Evolutionary conservation across 2,888 invertebrate genomes (phyloP).

Genomic region (Lasioglossum marginatum): DNA sequence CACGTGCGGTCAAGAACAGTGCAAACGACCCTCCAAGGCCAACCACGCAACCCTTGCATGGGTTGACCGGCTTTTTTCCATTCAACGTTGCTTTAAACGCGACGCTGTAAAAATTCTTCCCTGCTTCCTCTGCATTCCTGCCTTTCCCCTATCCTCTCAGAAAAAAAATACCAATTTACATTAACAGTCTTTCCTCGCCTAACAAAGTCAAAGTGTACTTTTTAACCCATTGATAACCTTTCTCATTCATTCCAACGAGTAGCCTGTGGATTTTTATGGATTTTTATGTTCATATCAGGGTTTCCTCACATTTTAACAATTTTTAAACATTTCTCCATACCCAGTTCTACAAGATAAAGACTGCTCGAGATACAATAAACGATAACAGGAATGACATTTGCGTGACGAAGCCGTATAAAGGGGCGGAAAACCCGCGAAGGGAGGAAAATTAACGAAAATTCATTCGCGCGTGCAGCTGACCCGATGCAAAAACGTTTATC

Average conservation of each 20-base stretch:
- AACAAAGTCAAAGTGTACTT: background rate
- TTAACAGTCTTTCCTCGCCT: background rate
- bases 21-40: slow-evolving; percentile 78
- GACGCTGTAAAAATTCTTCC: slow-evolving; percentile 6
- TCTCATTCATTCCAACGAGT: background rate
- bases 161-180: background rate
- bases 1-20: slow-evolving; percentile 70
- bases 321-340: background rate
- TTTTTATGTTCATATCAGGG: too few relatives aligned
- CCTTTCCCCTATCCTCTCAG: background rate
- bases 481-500: background rate
- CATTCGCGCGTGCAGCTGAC: background rate
- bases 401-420: background rate
- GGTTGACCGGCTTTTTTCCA: slow-evolving; percentile 40
- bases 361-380: background rate
- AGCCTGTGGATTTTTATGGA: background rate
- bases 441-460: background rate
- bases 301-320: too few relatives aligned
- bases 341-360: background rate
- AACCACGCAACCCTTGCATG: slow-evolving; percentile 76
- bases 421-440: background rate
- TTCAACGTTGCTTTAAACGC: slow-evolving; percentile 51
- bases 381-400: background rate
- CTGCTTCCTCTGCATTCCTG: background rate
- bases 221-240: background rate